Conservation (phyloP, 2,888 invertebrate species). For the Bembecia ichneumoniformis region DNA sequence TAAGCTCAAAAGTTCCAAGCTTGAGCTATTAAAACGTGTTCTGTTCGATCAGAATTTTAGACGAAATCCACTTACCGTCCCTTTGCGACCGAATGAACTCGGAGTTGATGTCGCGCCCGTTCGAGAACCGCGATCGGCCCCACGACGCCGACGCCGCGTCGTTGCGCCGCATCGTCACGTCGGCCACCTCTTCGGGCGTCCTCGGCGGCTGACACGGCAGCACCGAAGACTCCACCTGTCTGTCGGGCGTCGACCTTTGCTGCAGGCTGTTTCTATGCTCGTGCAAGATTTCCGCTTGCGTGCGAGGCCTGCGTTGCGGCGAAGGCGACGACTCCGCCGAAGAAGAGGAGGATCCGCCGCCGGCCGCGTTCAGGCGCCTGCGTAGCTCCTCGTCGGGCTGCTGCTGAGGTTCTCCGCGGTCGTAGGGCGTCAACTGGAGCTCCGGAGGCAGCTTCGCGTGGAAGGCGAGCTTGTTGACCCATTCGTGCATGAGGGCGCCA, state of each 20-base stretch:
- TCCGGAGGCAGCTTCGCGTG: constrained; percentile 93
- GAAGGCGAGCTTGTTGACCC: constrained; percentile 94
- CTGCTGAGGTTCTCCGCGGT: too few species aligned
- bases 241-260: neutral
- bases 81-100: constrained; percentile 59
- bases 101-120: constrained; percentile 52
- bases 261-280: constrained; percentile 29
- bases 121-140: constrained; percentile 57
- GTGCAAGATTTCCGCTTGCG: constrained; percentile 60
- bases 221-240: constrained; percentile 42
- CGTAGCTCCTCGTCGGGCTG: constrained; percentile 30
- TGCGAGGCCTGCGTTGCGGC: constrained; percentile 37
- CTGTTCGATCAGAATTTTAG: too few species aligned
- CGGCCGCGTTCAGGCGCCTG: constrained; percentile 12
- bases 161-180: constrained; percentile 43
- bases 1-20: too few species aligned
- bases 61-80: constrained; percentile 26
- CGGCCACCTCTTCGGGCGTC: constrained; percentile 33
- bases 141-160: constrained; percentile 24
- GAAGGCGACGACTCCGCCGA: constrained; percentile 49
- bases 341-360: constrained; percentile 60
- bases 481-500: constrained; percentile 83
- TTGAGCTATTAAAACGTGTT: too few species aligned
- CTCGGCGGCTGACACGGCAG: constrained; percentile 56
- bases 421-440: constrained; percentile 87